A percentile compares a stretch with the other conserved stretches of the same genome.
phyloP scores from a whole-genome alignment of 2,797 vertebrate species.

The Paedocypris micromegethes region DNA sequence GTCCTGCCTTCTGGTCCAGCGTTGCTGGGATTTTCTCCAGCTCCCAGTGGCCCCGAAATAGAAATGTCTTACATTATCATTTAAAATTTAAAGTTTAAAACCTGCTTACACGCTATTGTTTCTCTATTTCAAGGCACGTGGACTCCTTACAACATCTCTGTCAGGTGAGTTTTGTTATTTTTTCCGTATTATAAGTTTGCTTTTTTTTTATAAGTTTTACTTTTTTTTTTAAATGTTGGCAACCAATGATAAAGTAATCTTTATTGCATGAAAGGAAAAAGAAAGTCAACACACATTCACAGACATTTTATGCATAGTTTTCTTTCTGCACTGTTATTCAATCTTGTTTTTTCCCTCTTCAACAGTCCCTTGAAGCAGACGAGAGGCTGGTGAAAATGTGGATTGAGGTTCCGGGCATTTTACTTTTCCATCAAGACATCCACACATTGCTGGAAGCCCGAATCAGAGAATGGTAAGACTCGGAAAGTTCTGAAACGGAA shows the following conservation, averaged over 20 bases:
- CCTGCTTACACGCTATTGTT: background rate
- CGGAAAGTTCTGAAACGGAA: background rate
- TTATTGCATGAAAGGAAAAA: no score
- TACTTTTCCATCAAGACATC: conserved; percentile 78
- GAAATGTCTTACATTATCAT: background rate
- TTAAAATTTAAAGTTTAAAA: background rate
- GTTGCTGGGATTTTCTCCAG: no score
- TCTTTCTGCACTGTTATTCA: no score
- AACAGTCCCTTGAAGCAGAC: conserved; percentile 62
- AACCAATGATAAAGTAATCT: no score
- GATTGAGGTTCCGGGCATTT: conserved; percentile 81
- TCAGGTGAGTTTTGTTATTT: conserved; percentile 68
- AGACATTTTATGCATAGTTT: no score
- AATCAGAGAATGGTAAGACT: conserved; percentile 78
- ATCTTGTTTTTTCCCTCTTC: background rate
- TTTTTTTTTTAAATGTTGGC: no score
- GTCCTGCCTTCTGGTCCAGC: no score
- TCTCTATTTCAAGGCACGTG: conserved; percentile 78
- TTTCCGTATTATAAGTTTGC: no score
- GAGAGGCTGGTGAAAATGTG: conserved; percentile 78
- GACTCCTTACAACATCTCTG: conserved; percentile 78
- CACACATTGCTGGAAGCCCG: conserved; percentile 79
- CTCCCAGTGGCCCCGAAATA: background rate
- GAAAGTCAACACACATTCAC: no score
- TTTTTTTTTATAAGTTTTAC: no score